Evolutionary conservation across 2,888 invertebrate genomes (phyloP), one percentile per base, ranked within the genome.

Genomic region (Hoplodrina blanda): DNA sequence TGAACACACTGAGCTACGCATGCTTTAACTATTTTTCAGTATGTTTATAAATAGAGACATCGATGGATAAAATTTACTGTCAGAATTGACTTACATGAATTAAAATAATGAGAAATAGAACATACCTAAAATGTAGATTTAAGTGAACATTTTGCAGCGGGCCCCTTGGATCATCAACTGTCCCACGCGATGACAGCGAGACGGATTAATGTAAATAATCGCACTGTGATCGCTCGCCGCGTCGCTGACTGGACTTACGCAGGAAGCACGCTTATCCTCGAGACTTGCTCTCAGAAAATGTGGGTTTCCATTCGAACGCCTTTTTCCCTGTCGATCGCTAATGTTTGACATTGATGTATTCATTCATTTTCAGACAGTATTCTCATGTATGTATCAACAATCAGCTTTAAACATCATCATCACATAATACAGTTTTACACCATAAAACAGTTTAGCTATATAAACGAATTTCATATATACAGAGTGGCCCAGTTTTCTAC

Each of bases 131-230:
- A 41, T 41, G 8, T 41, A 13, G 41, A 4, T 41, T 17, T 5
- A 46, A 41, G 13, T 46, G 17, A 55, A 25, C 15, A 19, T 60
- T 68, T 55, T 62, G 60, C 25, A 71, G 69, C 65, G 37, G 67
- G 69, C 63, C 66, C 73, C 73, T 65, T 65, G 69, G 55, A 73
- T 67, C 78, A 61, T 73, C 77, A 78, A 84, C 89, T 87, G 71
- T 52, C 72, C 55, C 49, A 53, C 69, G 78, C 81, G 89, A 88
- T 80, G 87, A 87, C 91, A 80, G 73, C 82, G 84, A 63, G 76
- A 80, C 89, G 91, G 93, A 92, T 92, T 92, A 87, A 90, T 91
- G 94, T 94, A 94, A 94, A 95, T 92, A 95, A 91, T 90, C 88
- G 85, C 76, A 74, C 76, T 72, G 78, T 69, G 88, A 87, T 78